Evolutionary conservation across 2,888 invertebrate genomes (phyloP).

Genomic region (Cepaea hortensis): DNA sequence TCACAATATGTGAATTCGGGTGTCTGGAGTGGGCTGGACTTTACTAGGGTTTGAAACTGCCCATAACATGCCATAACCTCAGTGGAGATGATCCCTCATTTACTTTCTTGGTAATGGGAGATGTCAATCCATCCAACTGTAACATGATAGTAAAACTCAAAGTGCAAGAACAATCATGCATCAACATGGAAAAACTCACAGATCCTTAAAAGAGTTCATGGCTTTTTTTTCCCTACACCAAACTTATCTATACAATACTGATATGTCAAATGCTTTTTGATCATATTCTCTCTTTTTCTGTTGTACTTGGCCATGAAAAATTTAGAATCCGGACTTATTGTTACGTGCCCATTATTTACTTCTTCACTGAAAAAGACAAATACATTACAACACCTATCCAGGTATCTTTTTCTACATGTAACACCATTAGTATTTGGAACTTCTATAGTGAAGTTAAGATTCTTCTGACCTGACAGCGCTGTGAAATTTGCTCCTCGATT

Average conservation of each 20-base stretch:
- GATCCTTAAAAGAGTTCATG: too few species aligned
- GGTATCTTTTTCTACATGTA: not conserved
- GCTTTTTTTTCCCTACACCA: too few species aligned
- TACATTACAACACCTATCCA: not conserved
- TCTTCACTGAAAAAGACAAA: conserved; percentile 9
- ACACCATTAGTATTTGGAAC: not conserved
- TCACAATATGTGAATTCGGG: too few species aligned
- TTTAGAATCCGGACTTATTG: not conserved
- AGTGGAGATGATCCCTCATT: too few species aligned
- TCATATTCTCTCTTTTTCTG: not conserved
- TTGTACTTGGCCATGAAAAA: conserved; percentile 16
- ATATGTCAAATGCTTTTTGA: conserved; percentile 1
- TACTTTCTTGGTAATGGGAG: too few species aligned
- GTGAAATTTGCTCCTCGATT: not conserved
- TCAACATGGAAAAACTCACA: too few species aligned
- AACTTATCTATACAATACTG: not conserved
- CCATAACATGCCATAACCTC: too few species aligned
- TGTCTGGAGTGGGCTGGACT: too few species aligned
- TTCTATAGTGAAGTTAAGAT: not conserved
- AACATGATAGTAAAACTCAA: too few species aligned
- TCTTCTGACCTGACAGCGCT: not conserved
- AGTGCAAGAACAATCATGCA: too few species aligned
- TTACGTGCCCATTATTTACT: not conserved
- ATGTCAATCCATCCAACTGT: too few species aligned
- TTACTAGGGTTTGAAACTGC: too few species aligned